phyloP scores from a whole-genome alignment of 2,888 invertebrate species.

The Cynaeus angustus region DNA sequence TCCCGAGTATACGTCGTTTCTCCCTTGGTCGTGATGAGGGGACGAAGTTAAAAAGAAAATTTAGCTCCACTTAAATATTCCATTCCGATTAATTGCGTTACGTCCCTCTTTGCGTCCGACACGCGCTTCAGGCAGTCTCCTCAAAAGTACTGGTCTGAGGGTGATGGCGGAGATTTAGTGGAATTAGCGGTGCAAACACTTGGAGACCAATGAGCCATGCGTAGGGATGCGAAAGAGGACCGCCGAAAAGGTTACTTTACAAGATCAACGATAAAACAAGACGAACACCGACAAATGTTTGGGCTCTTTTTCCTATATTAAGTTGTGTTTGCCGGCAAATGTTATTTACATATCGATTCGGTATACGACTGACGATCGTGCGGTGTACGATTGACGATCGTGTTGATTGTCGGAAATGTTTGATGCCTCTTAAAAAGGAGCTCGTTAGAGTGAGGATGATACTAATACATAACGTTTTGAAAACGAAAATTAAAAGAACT shows the following conservation, averaged over 20 bases:
- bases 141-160: conserved; percentile 47
- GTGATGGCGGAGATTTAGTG: conserved; percentile 51
- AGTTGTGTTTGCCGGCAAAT: neutral
- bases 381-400: no score
- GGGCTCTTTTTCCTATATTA: neutral
- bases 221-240: conserved; percentile 44
- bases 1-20: conserved; percentile 24
- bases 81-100: conserved; percentile 52
- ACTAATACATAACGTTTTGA: no score
- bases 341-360: conserved; percentile 1
- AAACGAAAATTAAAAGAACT: no score
- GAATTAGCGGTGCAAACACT: conserved; percentile 52
- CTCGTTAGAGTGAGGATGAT: no score
- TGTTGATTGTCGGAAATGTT: no score
- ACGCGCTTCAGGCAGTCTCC: conserved; percentile 42
- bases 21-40: conserved; percentile 28
- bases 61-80: conserved; percentile 52
- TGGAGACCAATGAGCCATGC: conserved; percentile 48
- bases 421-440: no score
- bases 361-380: no score
- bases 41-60: conserved; percentile 50
- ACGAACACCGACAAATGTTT: conserved; percentile 19
- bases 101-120: conserved; percentile 47
- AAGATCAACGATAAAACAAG: conserved; percentile 43
- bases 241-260: conserved; percentile 45